Conservation (phyloP, 2,113 vertebrate species). For the Orycteropus afer region DNA sequence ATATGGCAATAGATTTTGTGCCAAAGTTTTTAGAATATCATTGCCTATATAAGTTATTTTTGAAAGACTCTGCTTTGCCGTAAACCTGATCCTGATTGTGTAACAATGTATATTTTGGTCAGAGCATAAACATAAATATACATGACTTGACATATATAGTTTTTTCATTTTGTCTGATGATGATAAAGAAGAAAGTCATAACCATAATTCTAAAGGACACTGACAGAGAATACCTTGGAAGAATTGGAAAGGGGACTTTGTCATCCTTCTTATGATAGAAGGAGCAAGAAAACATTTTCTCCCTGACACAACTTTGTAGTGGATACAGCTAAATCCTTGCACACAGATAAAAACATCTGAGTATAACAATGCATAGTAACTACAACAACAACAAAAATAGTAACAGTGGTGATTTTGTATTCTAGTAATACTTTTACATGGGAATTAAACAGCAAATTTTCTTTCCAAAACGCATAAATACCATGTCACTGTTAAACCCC, state of each 20-base stretch:
- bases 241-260: neutral
- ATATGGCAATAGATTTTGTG: neutral
- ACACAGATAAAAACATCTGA: neutral
- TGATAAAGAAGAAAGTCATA: constrained; percentile 3
- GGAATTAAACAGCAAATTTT: constrained; percentile 80
- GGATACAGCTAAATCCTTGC: neutral
- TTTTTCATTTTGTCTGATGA: constrained; percentile 1
- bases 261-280: neutral
- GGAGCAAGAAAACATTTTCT: neutral
- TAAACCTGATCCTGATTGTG: neutral
- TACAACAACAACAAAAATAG: constrained; percentile 43
- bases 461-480: constrained; percentile 78
- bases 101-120: neutral
- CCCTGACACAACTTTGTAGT: neutral
- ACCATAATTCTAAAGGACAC: constrained; percentile 20
- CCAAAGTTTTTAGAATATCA: constrained; percentile 26
- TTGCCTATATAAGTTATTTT: neutral
- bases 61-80: constrained; percentile 40
- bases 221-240: neutral
- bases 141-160: neutral
- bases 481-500: constrained; percentile 61
- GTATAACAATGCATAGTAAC: constrained; percentile 19
- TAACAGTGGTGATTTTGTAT: constrained; percentile 69
- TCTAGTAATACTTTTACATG: constrained; percentile 77
- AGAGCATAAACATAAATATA: constrained; percentile 1